Conservation (phyloP, 2,888 invertebrate species). For the Pandemis corylana region DNA sequence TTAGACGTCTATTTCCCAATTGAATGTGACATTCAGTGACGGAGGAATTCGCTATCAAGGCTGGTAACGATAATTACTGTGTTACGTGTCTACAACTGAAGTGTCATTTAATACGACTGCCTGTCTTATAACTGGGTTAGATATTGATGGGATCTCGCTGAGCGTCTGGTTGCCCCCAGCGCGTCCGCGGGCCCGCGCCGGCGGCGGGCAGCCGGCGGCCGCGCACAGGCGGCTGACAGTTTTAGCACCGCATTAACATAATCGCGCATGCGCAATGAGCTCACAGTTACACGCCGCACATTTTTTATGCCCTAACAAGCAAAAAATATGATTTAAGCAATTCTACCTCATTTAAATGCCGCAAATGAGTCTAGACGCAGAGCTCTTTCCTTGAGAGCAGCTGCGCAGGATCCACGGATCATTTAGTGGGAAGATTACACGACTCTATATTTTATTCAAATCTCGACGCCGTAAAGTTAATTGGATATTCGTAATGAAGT, state of each 20-base stretch:
- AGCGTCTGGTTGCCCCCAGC: too few relatives aligned
- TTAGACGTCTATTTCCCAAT: too few relatives aligned
- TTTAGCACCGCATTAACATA: constrained; percentile 40
- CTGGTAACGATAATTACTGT: too few relatives aligned
- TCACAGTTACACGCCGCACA: constrained; percentile 22
- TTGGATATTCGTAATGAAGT: constrained; percentile 38
- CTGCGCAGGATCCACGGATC: constrained; percentile 35
- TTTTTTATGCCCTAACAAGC: constrained; percentile 27
- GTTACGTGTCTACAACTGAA: too few relatives aligned
- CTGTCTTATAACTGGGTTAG: too few relatives aligned
- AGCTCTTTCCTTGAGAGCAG: constrained; percentile 20
- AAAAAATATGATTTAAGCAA: constrained; percentile 40
- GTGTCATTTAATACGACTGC: too few relatives aligned
- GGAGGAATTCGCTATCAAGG: too few relatives aligned
- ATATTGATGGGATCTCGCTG: too few relatives aligned
- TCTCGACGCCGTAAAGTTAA: constrained; percentile 30
- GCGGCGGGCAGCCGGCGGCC: neutral
- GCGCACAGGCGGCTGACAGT: constrained; percentile 32
- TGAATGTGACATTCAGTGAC: too few relatives aligned
- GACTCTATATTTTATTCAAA: constrained; percentile 29
- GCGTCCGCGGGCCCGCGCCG: too few relatives aligned
- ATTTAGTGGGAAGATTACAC: constrained; percentile 36
- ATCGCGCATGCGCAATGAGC: constrained; percentile 36
- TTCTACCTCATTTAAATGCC: constrained; percentile 34
- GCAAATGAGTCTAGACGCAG: constrained; percentile 35